A percentile compares a stretch with the other conserved stretches of the same genome.
Evolutionary conservation across 1,140 invertebrate genomes (phyloP).

Genomic region (Pachypsylla venusta): DNA sequence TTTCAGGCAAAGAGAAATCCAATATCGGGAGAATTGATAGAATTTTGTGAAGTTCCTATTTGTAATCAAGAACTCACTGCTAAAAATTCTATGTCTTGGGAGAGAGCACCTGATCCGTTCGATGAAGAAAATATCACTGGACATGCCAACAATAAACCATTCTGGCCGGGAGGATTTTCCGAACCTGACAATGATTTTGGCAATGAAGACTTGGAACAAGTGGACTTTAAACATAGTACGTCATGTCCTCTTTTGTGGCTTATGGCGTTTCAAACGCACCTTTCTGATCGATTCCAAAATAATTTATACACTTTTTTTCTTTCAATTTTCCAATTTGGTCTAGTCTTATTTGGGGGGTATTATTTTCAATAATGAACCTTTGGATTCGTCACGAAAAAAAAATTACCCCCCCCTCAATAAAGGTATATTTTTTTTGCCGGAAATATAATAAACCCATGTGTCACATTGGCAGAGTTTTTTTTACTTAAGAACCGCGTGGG

Average conservation of each 20-base stretch:
- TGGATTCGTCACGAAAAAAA: no score
- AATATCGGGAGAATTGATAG: conserved; percentile 48
- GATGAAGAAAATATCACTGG: conserved; percentile 42
- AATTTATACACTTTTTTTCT: no score
- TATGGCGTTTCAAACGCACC: conserved; percentile 2
- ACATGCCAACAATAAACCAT: conserved; percentile 54
- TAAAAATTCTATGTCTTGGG: conserved; percentile 60
- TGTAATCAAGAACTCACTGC: conserved; percentile 43
- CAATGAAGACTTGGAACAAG: not conserved
- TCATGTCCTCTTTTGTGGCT: conserved; percentile 4
- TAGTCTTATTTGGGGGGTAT: no score
- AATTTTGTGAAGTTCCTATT: conserved; percentile 49
- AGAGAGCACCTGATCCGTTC: conserved; percentile 41
- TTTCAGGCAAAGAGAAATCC: conserved; percentile 47
- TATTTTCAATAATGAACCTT: no score
- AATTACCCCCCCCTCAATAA: no score
- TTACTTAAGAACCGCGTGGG: no score
- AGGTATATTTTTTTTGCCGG: no score
- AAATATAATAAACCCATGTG: no score
- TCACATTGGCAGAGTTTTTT: no score
- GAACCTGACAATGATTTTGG: conserved; percentile 25
- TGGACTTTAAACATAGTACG: conserved; percentile 12
- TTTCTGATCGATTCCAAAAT: no score
- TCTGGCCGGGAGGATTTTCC: conserved; percentile 53
- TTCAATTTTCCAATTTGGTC: no score